Conservation (phyloP, 2,113 vertebrate species). For the Tetrax tetrax region DNA sequence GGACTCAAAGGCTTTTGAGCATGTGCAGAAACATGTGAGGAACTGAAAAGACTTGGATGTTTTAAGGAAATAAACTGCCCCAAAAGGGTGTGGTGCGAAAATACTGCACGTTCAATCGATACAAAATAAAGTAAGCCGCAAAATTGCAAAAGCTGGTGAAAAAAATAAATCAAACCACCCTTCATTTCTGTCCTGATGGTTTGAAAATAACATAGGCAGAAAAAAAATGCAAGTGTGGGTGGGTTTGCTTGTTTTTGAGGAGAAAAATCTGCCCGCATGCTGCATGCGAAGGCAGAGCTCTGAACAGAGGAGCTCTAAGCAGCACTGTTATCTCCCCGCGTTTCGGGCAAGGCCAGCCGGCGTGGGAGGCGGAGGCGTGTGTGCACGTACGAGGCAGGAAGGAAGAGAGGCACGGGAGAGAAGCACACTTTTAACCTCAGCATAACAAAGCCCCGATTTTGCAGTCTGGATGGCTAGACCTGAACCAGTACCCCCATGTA, state of each 20-base stretch:
- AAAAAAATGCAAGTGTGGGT: not conserved
- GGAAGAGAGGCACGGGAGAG: not conserved
- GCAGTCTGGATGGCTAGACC: not conserved
- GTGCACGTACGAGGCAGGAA: not conserved
- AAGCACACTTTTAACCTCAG: not conserved
- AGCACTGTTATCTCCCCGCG: not conserved
- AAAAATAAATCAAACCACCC: not conserved
- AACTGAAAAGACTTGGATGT: conserved; percentile 9
- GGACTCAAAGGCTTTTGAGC: not conserved
- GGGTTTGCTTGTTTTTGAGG: conserved; percentile 32
- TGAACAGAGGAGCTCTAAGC: not conserved
- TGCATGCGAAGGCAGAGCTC: not conserved
- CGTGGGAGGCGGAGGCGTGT: not conserved
- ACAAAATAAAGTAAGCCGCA: not conserved
- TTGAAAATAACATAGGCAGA: conserved; percentile 16
- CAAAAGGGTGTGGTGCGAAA: conserved; percentile 5
- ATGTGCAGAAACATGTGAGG: not conserved
- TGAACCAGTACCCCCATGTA: not conserved
- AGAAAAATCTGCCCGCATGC: not conserved
- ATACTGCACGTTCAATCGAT: not conserved
- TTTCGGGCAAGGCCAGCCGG: not conserved
- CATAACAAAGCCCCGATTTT: not conserved
- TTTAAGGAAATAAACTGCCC: conserved; percentile 21
- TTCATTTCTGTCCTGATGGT: not conserved
- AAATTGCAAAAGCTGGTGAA: not conserved